phyloP scores from a whole-genome alignment of 2,797 vertebrate genomes.

The Chloroceryle inda region DNA sequence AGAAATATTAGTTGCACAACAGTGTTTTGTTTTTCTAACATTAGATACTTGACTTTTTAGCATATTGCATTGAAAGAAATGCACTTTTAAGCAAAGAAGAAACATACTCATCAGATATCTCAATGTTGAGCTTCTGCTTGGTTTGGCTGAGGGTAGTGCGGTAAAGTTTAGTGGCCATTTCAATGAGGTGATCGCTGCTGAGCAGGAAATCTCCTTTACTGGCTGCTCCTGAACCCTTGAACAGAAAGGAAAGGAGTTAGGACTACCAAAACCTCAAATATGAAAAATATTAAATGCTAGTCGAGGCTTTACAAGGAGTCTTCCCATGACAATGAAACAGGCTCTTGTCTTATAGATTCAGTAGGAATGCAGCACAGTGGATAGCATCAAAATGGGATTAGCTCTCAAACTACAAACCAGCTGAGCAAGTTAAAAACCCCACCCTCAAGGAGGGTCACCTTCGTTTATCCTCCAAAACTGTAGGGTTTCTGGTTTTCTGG shows the following conservation, averaged over 20 bases:
- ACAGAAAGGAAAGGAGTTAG: not conserved
- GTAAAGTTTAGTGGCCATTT: slow-evolving; percentile 97
- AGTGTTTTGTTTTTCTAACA: not conserved
- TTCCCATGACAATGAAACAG: not conserved
- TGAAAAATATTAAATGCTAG: not conserved
- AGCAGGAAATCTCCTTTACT: slow-evolving; percentile 96
- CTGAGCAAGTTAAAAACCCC: not conserved
- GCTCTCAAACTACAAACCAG: not conserved
- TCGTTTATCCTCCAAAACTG: not conserved
- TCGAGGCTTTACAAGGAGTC: not conserved
- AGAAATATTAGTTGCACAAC: not conserved
- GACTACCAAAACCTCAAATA: not conserved
- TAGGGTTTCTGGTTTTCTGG: not conserved
- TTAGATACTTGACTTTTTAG: not conserved
- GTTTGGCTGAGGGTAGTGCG: slow-evolving; percentile 87
- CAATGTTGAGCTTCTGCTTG: slow-evolving; percentile 89
- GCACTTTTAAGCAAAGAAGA: not conserved
- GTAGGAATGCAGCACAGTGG: not conserved
- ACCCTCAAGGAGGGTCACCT: not conserved
- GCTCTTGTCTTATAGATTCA: not conserved
- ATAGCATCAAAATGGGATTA: not conserved
- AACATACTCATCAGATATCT: slow-evolving; percentile 96
- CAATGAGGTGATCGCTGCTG: slow-evolving; percentile 95
- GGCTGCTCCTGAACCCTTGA: slow-evolving; percentile 91
- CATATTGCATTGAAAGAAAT: not conserved